Evolutionary conservation across 2,888 invertebrate genomes (phyloP), one percentile per base, ranked within the genome.

Genomic region (Pseudoips prasinana): DNA sequence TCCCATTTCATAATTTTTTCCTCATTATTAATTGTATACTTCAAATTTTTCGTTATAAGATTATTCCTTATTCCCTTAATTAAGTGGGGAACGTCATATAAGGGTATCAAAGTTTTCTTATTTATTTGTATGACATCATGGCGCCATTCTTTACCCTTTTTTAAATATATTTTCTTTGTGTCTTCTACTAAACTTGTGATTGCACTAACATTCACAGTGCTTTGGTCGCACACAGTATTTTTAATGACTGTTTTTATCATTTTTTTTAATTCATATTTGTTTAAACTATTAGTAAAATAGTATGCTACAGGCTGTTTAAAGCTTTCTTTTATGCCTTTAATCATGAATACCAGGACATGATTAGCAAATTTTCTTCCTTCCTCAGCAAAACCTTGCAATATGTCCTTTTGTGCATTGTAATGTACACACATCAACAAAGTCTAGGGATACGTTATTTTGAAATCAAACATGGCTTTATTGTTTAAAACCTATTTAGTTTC

Each of bases 141-240:
- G 1, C 27, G 27, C 46, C 44, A 46, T 20, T 46, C 46, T 8
- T 34, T 43, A 7, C 36, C 41, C 7, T 34, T 10, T 10, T 38
- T 17, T 6, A 52, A 30, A 37, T 27, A 37, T 3, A 7, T 24
- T 5, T 6, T 17, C 31, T 43, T 54, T 6, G 46, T 33, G 1
- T 59, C 59, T 6, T 32, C 7, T 1, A 58, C 10, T n/a, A 61
- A 17, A 4, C 24, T 33, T 7, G 22, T 44, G 8, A 62, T 53
- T 4, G 54, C 49, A 9, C 54, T 23, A 0, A 56, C 53, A 50
- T 59, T 59, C 1, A 49, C 42, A 2, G 56, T 28, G 24, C 53
- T 41, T 39, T 61, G 64, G 29, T 61, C 59, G 41, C 55, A 56
- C 0, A 57, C 52, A 7, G 58, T 53, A 9, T 10, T 17, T 20